Base-by-base conservation (phyloP, 2,113 vertebrate species). In the Hippolais icterina region DNA sequence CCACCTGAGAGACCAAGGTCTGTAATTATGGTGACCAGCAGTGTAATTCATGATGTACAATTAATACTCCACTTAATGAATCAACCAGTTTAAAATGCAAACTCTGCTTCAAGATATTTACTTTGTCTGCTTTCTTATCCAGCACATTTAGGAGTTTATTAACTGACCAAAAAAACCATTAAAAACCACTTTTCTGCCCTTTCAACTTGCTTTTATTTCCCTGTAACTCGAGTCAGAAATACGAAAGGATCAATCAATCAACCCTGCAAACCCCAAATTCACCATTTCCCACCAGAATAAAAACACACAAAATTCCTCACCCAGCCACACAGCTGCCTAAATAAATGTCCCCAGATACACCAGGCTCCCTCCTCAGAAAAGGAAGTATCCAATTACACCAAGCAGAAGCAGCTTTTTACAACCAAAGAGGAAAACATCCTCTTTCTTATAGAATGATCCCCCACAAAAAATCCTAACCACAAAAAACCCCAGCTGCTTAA, bases 381-480 rank as follows among this genome's bases (percentile, higher is more conserved):
- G 89, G 91, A 93, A 96, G 77, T 89, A 66, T 93, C 95, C 4
- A 6, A 39, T 91, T 91, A 84, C 93, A 94, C 52, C 27, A 21
- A 87, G 87, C 47, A 94, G 70, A 70, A 88, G 66, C 54, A 81
- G 77, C 72, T 59, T 87, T 91, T 82, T 70, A 78, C 69, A 91
- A 84, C 72, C 39, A 61, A 91, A 78, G 39, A 59, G 81, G 64
- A 91, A 94, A 93, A 91, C 76, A 93, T 71, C 89, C 65, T 89
- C 77, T 50, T 74, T 57, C 80, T 84, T 72, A 61, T 1, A 49
- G 75, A 72, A 76, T 25, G 9, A 83, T 5, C 35, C n/a, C 11
- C 5, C 35, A 39, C 37, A 41, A 63, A 11, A 35, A 59, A 18
- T 13, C 41, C 37, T 61, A 18, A 27, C 44, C 61, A 54, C n/a